Conservation (phyloP, 2,113 vertebrate genomes). For the Piliocolobus tephrosceles region DNA sequence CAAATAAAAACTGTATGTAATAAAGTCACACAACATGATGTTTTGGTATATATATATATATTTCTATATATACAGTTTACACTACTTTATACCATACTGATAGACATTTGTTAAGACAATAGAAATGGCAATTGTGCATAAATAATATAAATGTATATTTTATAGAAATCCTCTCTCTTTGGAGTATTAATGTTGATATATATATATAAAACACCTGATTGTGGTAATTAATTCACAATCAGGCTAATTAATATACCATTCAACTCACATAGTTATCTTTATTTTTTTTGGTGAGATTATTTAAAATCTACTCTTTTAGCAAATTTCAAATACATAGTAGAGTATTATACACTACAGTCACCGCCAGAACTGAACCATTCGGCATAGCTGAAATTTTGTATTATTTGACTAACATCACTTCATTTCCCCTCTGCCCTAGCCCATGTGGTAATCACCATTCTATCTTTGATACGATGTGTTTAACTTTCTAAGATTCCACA, state of each 20-base stretch:
- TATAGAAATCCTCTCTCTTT: too few species aligned
- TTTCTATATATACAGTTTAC: too few species aligned
- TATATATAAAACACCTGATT: too few species aligned
- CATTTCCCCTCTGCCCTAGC: accelerated
- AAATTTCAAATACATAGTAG: not conserved
- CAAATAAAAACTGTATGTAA: not conserved
- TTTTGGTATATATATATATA: not conserved
- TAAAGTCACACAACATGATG: not conserved
- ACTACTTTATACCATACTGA: too few species aligned
- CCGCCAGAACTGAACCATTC: not conserved
- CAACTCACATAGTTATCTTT: not conserved
- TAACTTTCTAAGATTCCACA: not conserved
- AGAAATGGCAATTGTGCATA: too few species aligned
- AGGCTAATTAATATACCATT: not conserved
- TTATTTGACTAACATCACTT: not conserved
- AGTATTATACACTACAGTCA: not conserved
- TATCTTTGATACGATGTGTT: too few species aligned
- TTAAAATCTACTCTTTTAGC: not conserved
- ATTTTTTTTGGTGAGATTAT: not conserved
- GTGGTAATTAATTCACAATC: not conserved
- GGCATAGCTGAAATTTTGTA: too few species aligned
- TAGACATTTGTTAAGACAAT: too few species aligned
- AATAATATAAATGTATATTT: too few species aligned
- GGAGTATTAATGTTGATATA: too few species aligned
- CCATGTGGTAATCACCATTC: not conserved